Conservation (phyloP, 2,113 vertebrate genomes). For the Pseudopodoces humilis region DNA sequence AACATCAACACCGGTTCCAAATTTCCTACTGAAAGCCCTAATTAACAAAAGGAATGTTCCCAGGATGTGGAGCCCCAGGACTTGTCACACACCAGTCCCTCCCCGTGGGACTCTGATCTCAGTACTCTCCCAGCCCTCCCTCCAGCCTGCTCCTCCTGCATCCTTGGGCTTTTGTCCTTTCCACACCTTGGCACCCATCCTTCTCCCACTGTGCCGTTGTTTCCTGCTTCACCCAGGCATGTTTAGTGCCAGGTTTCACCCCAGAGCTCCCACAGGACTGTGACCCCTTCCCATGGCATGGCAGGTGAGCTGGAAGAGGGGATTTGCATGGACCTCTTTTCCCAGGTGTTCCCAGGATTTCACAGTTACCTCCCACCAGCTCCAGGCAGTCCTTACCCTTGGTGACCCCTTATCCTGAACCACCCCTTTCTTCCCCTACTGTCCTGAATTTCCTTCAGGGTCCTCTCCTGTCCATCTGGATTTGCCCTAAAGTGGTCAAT, state of each 20-base stretch:
- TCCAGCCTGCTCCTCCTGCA: background rate
- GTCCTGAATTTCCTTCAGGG: background rate
- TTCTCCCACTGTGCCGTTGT: background rate
- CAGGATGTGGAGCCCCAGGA: background rate
- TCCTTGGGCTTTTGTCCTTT: background rate
- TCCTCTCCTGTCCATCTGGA: background rate
- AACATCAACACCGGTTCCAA: background rate
- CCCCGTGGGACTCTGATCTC: background rate
- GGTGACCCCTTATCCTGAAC: background rate
- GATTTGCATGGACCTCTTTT: background rate
- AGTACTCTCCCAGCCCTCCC: background rate
- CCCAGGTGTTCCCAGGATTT: background rate
- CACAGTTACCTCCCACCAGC: background rate
- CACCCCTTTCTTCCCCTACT: background rate
- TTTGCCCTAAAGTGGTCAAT: background rate
- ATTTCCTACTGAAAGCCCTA: background rate
- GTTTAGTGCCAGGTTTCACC: background rate
- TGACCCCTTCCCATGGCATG: background rate
- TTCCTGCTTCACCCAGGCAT: background rate
- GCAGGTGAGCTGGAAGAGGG: background rate
- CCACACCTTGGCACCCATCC: background rate
- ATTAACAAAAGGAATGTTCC: background rate
- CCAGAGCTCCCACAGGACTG: accelerated
- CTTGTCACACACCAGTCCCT: accelerated
- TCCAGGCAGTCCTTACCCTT: background rate